Conservation (phyloP, 2,113 vertebrate genomes). For the Chloebia gouldiae region DNA sequence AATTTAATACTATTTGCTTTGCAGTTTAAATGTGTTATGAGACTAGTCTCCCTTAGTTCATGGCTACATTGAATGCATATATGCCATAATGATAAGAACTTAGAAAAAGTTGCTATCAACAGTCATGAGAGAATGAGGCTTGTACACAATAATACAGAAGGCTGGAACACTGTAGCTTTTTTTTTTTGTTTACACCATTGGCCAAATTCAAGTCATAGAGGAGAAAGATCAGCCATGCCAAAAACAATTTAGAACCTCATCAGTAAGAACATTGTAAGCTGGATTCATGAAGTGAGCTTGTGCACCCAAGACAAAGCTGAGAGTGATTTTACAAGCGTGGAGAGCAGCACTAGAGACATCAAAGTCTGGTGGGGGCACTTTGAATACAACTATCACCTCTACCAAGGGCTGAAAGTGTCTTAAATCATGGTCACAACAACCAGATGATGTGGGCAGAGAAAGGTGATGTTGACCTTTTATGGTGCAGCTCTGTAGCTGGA, state of each 20-base stretch:
- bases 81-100: not conserved
- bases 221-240: not conserved
- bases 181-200: not conserved
- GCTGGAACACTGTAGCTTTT: not conserved
- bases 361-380: fast-evolving
- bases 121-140: not conserved
- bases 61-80: not conserved
- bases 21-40: not conserved
- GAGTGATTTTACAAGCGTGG: not conserved
- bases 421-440: not conserved
- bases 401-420: not conserved
- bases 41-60: not conserved
- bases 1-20: constrained; percentile 35
- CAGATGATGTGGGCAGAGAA: not conserved
- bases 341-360: not conserved
- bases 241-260: not conserved
- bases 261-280: not conserved
- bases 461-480: not conserved
- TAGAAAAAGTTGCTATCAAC: not conserved
- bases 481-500: not conserved
- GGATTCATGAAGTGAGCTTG: not conserved
- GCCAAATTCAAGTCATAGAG: not conserved
- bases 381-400: not conserved
- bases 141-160: not conserved
- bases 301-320: not conserved